Conservation (phyloP, 2,888 invertebrate genomes). For the Parelbella ahira region DNA sequence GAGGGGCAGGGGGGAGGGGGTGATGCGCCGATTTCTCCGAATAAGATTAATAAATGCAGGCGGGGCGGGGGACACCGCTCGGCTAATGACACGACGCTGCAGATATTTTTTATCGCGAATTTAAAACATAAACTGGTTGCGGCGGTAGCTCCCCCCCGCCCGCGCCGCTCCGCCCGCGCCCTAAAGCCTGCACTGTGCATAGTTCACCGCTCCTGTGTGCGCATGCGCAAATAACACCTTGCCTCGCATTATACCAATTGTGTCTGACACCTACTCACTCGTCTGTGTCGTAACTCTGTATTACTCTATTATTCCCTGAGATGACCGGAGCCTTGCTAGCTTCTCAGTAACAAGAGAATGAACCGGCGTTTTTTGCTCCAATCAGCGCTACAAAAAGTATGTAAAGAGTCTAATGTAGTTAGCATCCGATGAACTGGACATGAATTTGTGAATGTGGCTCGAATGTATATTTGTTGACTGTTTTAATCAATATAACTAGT, state of each 20-base stretch:
- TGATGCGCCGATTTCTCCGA: conserved; percentile 76
- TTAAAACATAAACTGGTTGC: conserved; percentile 71
- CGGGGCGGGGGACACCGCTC: conserved; percentile 41
- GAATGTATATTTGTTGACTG: too few species aligned
- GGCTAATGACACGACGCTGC: conserved; percentile 76
- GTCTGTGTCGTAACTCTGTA: conserved; percentile 23
- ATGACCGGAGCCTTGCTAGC: too few species aligned
- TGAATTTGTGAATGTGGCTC: too few species aligned
- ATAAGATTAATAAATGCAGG: conserved; percentile 76
- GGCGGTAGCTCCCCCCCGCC: conserved; percentile 36
- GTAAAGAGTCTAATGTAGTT: conserved; percentile 16
- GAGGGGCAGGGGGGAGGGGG: conserved; percentile 31
- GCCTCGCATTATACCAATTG: conserved; percentile 42
- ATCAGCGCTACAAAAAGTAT: conserved; percentile 17
- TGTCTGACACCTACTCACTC: conserved; percentile 40
- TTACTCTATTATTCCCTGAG: too few species aligned
- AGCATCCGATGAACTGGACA: conserved; percentile 7
- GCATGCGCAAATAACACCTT: conserved; percentile 26
- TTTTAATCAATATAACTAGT: neutral
- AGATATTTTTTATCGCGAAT: conserved; percentile 75
- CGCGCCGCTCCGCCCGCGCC: conserved; percentile 25
- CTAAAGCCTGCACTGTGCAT: conserved; percentile 34
- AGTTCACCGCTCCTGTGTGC: conserved; percentile 47
- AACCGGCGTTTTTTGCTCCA: conserved; percentile 15
- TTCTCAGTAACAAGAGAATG: conserved; percentile 7